Base-by-base conservation (phyloP, 2,888 invertebrate species). In the Chaetoderma sp. region DNA sequence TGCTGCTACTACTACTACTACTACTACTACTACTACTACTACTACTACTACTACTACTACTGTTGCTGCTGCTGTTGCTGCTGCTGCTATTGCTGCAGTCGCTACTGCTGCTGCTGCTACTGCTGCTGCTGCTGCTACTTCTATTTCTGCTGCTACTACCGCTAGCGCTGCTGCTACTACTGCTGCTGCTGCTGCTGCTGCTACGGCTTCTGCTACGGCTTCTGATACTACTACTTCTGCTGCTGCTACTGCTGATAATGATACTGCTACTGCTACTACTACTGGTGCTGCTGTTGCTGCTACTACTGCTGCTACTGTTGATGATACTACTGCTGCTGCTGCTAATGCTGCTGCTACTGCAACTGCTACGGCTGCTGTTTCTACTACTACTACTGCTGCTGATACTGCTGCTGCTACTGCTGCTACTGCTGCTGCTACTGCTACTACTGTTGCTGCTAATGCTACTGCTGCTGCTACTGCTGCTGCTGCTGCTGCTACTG, bases 11-110 rank as follows among this genome's bases (percentile, higher is more conserved):
- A 23, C 63, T 63, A 39, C 60, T 61, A 23, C 63, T 61, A 36
- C 63, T 63, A 28, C 61, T 61, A 27, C 63, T 61, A 36, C 63
- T 63, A 39, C 63, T 61, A 28, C 61, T 61, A 27, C 63, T 61
- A 27, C 36, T 61, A 27, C 63, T 61, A 28, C 39, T 61, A 27
- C 63, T 61, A 36, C 27, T 63, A 63, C 62, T 61, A 16, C 36
- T 61, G 33, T 42, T 61, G 36, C 62, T 61, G 33, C 63, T 61
- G 63, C 27, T 61, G 25, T 42, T 61, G 36, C 62, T 61, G 33
- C 63, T 61, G 63, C 36, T 61, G 33, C 63, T 61, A 21, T 16
- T 39, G 39, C n/a, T 39, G 39, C n/a, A 13, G n/a, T n/a, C n/a
- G 39, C n/a, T 39, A n/a, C n/a, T 39, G 32, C 62, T 61, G 28